Conservation (phyloP, 2,113 vertebrate genomes). For the Clinocottus analis region DNA sequence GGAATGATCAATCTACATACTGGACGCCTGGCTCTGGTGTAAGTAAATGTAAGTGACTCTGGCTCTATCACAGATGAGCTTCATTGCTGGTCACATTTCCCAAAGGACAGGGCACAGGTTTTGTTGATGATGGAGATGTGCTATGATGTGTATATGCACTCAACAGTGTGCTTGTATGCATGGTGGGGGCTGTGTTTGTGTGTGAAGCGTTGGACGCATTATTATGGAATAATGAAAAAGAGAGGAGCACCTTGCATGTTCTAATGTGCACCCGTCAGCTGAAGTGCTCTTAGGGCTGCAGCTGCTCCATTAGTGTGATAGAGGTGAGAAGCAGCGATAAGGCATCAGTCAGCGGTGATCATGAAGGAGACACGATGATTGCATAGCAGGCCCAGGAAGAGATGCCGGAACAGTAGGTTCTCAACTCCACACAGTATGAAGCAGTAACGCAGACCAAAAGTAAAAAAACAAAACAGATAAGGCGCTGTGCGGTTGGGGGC, state of each 20-base stretch:
- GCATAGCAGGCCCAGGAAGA: conserved; percentile 9
- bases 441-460: not conserved
- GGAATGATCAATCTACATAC: conserved; percentile 71
- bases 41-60: conserved; percentile 40
- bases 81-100: conserved; percentile 35
- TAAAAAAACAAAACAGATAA: not conserved
- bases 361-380: conserved; percentile 39
- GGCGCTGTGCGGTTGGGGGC: not conserved
- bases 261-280: conserved; percentile 70
- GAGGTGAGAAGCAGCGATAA: conserved; percentile 56
- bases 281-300: conserved; percentile 66
- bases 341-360: conserved; percentile 55
- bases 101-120: conserved; percentile 68
- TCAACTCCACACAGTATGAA: not conserved
- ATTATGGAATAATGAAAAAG: conserved; percentile 64
- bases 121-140: conserved; percentile 49
- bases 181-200: conserved; percentile 9
- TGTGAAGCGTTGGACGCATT: conserved; percentile 38
- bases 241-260: conserved; percentile 63
- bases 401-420: not conserved
- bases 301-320: conserved; percentile 70
- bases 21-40: conserved; percentile 40
- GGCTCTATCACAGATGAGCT: conserved; percentile 42
- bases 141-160: not conserved
- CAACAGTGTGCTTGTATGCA: not conserved